These are phyloP conservation scores for Mola mola DNA, from an alignment of 2,113 vertebrate genomes.

Conservation along the genomic window DNA sequence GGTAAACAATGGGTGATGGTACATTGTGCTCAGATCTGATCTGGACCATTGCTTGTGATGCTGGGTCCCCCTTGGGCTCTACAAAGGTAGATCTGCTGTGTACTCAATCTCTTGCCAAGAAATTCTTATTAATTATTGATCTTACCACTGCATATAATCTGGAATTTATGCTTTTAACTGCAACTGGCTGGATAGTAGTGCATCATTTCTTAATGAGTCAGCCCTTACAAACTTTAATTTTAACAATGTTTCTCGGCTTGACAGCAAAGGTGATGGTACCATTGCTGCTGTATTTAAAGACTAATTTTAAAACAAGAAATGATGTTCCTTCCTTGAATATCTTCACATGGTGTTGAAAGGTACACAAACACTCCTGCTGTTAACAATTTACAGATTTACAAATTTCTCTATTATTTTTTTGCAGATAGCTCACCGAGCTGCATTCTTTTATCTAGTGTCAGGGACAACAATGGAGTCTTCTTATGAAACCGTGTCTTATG, in stretches of 20 bases:
- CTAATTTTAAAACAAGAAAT: background rate
- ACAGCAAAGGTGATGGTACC: background rate
- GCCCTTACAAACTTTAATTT: background rate
- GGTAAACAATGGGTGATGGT: background rate
- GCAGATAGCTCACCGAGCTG: too few species aligned
- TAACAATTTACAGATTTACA: too few species aligned
- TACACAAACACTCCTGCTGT: too few species aligned
- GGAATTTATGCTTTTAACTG: background rate
- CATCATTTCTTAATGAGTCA: too few species aligned
- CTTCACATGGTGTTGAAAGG: background rate
- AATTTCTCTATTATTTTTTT: too few species aligned
- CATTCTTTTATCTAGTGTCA: constrained; percentile 2
- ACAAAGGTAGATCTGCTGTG: constrained; percentile 1
- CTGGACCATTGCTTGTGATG: background rate
- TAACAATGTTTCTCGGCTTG: background rate
- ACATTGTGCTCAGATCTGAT: background rate
- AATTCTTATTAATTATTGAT: background rate
- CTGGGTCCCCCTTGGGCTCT: too few species aligned
- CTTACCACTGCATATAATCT: background rate
- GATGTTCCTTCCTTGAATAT: background rate
- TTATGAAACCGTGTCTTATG: too few species aligned
- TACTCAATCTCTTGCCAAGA: background rate
- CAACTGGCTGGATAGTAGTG: background rate
- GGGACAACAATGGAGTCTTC: background rate
- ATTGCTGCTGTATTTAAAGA: background rate